These are phyloP conservation scores for Calameuta idolon DNA, from an alignment of 2,888 invertebrate genomes.

Conservation along the genomic window DNA sequence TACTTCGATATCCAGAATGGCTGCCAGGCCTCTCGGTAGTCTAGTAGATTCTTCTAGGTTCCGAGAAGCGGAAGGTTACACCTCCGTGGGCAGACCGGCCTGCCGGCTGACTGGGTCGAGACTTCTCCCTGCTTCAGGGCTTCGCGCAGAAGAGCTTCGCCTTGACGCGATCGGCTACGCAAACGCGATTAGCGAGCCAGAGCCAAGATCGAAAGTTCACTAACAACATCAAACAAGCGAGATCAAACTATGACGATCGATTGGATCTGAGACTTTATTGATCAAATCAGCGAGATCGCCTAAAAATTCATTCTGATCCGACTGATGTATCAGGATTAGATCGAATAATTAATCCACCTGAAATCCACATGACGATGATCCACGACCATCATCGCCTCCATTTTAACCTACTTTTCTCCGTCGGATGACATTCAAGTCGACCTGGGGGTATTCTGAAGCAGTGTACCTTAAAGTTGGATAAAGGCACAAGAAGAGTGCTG, in stretches of 20 bases:
- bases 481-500: not conserved
- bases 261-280: too few relatives aligned
- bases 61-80: slow-evolving; percentile 45
- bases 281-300: too few relatives aligned
- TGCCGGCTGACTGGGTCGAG: slow-evolving; percentile 32
- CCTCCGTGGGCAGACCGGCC: slow-evolving; percentile 39
- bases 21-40: not conserved
- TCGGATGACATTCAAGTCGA: not conserved
- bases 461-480: not conserved
- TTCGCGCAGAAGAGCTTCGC: not conserved
- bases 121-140: not conserved
- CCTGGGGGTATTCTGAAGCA: not conserved
- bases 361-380: too few relatives aligned
- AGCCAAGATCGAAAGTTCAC: not conserved
- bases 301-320: too few relatives aligned
- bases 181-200: not conserved
- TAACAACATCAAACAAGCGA: not conserved
- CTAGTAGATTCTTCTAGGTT: slow-evolving; percentile 28
- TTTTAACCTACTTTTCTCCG: too few relatives aligned
- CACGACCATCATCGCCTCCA: too few relatives aligned
- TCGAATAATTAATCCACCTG: too few relatives aligned
- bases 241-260: not conserved
- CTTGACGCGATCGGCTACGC: not conserved
- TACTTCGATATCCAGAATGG: not conserved
- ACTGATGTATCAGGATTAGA: too few relatives aligned